Base-by-base conservation (phyloP, 2,888 invertebrate species). In the Meliscaeva auricollis region DNA sequence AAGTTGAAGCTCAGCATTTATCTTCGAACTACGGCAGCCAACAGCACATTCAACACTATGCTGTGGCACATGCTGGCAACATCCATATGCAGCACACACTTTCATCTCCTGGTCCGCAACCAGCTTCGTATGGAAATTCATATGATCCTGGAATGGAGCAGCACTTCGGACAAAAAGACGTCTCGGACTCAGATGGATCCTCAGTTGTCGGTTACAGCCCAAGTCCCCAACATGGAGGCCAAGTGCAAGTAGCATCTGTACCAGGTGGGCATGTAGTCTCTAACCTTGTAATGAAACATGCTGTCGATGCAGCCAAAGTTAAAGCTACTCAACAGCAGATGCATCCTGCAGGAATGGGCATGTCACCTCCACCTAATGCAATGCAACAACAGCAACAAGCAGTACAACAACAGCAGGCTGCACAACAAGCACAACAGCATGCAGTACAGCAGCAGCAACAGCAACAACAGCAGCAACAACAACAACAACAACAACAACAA, bases 271-370 rank as follows among this genome's bases (percentile, higher is more conserved):
- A 85, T 50, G 66, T 74, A 58, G 85, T 87, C 32, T 54, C 87
- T 81, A 93, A 93, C 88, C 92, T 93, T 87, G 91, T 84, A 6
- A 62, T 89, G 62, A 93, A 91, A 75, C 91, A 93, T 7, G 87
- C 87, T 20, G 87, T 84, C 0, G 93, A 93, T 81, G 92, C 93
- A 1, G 93, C 17, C 2, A 85, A 85, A 50, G 69, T 69, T 11
- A 85, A 85, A 77, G 54, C 73, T 17, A 32, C 81, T 95, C 96
- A 97, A 91, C 97, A 97, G 92, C 94, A 96, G 88, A 88, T 89
- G 87, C 91, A 92, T 88, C 90, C 90, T 87, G 88, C 89, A 6
- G 88, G 90, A 0, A 91, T 94, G 89, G 93, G 92, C 20, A 90
- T 94, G 93, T 94, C 87, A 6, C 91, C 91, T 13, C 92, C 91